phyloP scores from a whole-genome alignment of 2,797 vertebrate genomes.

The Hippocampus kuda region DNA sequence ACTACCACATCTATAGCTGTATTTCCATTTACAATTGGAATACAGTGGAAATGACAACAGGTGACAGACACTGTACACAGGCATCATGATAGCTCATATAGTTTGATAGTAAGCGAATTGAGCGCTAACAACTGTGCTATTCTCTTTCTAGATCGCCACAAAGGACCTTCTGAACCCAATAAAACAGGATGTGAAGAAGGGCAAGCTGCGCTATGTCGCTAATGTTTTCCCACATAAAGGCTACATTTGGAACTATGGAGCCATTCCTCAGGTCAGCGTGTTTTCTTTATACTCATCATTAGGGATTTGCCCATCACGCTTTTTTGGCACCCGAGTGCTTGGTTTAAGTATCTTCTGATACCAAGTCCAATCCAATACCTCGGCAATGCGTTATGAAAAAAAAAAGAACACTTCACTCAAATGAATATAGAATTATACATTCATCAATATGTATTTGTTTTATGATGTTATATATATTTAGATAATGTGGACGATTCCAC shows the following conservation, averaged over 20 bases:
- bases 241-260: conserved; percentile 98
- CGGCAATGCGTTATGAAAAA: too few species aligned
- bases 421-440: too few species aligned
- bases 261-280: conserved; percentile 83
- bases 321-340: too few species aligned
- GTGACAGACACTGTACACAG: background rate
- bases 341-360: too few species aligned
- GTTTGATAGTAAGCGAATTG: background rate
- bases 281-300: background rate
- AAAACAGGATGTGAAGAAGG: conserved; percentile 96
- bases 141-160: conserved; percentile 80
- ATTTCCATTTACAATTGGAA: too few species aligned
- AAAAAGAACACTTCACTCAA: too few species aligned
- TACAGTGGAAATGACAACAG: background rate
- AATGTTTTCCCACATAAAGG: conserved; percentile 98
- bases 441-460: too few species aligned
- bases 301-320: too few species aligned
- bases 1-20: too few species aligned
- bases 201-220: conserved; percentile 85
- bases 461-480: too few species aligned
- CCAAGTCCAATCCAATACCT: too few species aligned
- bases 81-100: background rate
- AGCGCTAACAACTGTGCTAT: background rate
- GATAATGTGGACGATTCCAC: too few species aligned
- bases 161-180: conserved; percentile 93